phyloP scores from a whole-genome alignment of 1,140 invertebrate genomes.

The Fopius arisanus region DNA sequence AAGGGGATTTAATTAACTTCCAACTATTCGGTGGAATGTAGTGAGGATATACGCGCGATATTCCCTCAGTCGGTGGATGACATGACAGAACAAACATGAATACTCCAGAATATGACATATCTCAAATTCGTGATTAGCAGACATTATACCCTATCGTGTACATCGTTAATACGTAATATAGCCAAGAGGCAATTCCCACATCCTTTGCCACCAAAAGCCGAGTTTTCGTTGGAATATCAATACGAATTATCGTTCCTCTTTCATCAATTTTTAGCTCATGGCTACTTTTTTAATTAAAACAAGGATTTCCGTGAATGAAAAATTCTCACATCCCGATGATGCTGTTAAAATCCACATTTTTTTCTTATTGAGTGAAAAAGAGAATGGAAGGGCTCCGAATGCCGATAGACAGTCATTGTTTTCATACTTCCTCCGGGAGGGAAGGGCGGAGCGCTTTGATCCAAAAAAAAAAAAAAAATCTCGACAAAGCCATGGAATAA shows the following conservation, averaged over 20 bases:
- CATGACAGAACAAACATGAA: background rate
- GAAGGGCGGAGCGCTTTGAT: background rate
- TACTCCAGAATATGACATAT: constrained; percentile 15
- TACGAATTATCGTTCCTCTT: background rate
- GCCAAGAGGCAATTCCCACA: background rate
- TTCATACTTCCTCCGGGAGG: background rate
- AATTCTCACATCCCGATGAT: constrained; percentile 36
- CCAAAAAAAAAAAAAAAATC: constrained; percentile 30
- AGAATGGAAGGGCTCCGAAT: constrained; percentile 31
- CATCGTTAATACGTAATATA: constrained; percentile 17
- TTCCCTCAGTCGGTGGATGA: background rate
- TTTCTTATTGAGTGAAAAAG: background rate
- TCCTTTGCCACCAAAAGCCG: background rate
- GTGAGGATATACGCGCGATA: too few species aligned
- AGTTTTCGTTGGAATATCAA: background rate
- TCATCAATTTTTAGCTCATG: constrained; percentile 15
- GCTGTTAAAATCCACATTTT: constrained; percentile 29
- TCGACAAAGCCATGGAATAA: constrained; percentile 52
- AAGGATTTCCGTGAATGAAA: constrained; percentile 16
- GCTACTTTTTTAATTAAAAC: constrained; percentile 10
- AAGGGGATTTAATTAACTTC: too few species aligned
- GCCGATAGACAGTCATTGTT: background rate
- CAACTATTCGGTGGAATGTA: too few species aligned
- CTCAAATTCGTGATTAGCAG: constrained; percentile 28
- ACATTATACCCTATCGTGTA: constrained; percentile 28